Base-by-base conservation (phyloP, 2,113 vertebrate genomes). In the Clupea harengus region DNA sequence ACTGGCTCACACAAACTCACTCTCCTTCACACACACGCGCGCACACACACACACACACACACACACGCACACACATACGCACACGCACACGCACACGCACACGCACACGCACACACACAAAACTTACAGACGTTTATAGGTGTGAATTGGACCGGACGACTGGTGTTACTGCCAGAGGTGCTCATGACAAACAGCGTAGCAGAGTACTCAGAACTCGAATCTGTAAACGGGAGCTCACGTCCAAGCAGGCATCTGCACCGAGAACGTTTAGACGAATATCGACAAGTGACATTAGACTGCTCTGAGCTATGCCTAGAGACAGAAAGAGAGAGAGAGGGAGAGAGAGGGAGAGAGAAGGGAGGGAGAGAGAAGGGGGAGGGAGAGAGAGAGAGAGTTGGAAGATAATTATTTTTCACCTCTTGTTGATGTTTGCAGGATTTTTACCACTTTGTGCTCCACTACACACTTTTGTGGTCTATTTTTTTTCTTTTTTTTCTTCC, bases 241-340 rank as follows among this genome's bases (percentile, higher is more conserved):
- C 6, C 54, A 22, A 60, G 2, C 20, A 22, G 20, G 54, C 54
- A 60, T 60, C 54, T 20, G 54, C 54, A 60, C 2, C 5, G 54
- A 60, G 54, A 60, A 20, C 54, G 54, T 6, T 20, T 60, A 6
- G 54, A 4, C 3, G 54, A 60, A 60, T 60, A 60, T 0, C 54
- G 54, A 20, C 54, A 60, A 5, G 4, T 6, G 6, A 60, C 18
- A 20, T 4, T 60, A 4, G 10, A 4, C 6, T 22, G 6, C 18
- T 60, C 18, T 20, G 93, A 88, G 91, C 39, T 39, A 39, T 39
- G 39, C 39, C 39, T 39, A 39, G 87, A 10, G 67, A 86, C 13
- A 87, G 20, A 22, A 44, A 72, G 22, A 78, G 45, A 75, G 17
- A 25, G 45, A 81, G 44, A 28, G 44, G 28, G 45, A 64, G 57